A percentile compares a stretch with the other conserved stretches of the same genome.
These are phyloP conservation scores for Spongilla lacustris DNA, from an alignment of 37 sponge, comb jelly and placozoan genomes.

Conservation along the genomic window DNA sequence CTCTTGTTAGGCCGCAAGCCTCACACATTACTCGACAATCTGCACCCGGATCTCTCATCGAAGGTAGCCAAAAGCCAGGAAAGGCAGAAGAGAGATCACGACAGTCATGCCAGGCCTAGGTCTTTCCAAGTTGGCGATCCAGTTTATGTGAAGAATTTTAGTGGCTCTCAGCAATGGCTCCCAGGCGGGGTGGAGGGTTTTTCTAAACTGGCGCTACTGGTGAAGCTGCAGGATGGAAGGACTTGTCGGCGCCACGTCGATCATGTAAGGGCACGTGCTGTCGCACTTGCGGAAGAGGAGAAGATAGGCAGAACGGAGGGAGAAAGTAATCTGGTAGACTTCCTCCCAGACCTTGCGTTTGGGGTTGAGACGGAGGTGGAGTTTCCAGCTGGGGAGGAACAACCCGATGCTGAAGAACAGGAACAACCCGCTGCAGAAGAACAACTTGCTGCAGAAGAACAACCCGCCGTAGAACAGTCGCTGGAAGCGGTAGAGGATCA, in stretches of 20 bases:
- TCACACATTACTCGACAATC: slow-evolving; percentile 25
- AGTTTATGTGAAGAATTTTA: slow-evolving; percentile 24
- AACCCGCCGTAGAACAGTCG: no score
- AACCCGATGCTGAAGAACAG: no score
- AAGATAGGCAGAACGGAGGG: no score
- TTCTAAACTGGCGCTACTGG: slow-evolving; percentile 1
- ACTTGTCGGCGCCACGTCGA: slow-evolving; percentile 21
- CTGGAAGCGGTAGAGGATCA: no score
- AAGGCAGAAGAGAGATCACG: slow-evolving; percentile 37
- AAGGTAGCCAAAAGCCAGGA: slow-evolving; percentile 8
- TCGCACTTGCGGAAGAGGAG: not conserved
- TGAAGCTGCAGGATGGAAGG: not conserved
- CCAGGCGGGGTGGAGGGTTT: slow-evolving; percentile 4
- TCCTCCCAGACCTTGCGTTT: no score
- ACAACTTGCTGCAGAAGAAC: no score
- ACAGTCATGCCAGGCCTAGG: slow-evolving; percentile 14
- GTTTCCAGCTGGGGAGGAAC: no score
- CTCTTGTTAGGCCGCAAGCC: slow-evolving; percentile 24
- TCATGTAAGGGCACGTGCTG: slow-evolving; percentile 6
- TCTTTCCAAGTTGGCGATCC: slow-evolving; percentile 24
- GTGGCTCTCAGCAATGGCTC: slow-evolving; percentile 20
- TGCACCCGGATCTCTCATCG: slow-evolving; percentile 22
- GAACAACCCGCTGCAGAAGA: no score
- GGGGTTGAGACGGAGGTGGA: no score
- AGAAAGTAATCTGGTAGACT: no score